These are phyloP conservation scores for Xestobium rufovillosum DNA, from an alignment of 2,888 invertebrate species.

Conservation along the genomic window DNA sequence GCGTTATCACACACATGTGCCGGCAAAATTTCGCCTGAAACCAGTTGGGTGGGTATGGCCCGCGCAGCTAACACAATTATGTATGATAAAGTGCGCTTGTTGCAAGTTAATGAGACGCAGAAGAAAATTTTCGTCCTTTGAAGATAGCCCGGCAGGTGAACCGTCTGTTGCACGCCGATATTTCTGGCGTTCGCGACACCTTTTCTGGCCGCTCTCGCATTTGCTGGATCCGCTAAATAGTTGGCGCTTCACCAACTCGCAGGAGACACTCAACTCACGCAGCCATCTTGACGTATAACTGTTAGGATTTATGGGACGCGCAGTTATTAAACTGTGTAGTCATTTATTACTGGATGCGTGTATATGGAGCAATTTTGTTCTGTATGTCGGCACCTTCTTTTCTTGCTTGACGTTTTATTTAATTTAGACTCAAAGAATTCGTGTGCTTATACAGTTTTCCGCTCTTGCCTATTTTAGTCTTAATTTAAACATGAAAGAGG, in stretches of 20 bases:
- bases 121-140: conserved; percentile 30
- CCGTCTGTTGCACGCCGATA: conserved; percentile 29
- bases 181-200: conserved; percentile 32
- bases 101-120: conserved; percentile 34
- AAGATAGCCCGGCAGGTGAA: conserved; percentile 33
- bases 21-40: too few species aligned
- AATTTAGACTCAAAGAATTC: too few species aligned
- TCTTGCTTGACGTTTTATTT: too few species aligned
- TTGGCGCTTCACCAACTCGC: conserved; percentile 6
- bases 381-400: too few species aligned
- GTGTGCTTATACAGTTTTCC: too few species aligned
- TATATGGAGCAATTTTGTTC: conserved; percentile 33
- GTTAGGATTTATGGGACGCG: conserved; percentile 33
- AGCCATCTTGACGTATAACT: conserved; percentile 37
- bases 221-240: conserved; percentile 29
- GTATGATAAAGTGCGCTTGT: conserved; percentile 29
- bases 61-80: too few species aligned
- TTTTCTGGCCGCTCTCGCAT: conserved; percentile 29
- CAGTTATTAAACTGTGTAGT: conserved; percentile 37
- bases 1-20: too few species aligned
- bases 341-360: conserved; percentile 36
- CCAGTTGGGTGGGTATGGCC: too few species aligned
- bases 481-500: too few species aligned
- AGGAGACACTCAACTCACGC: conserved; percentile 15
- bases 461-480: too few species aligned